These are phyloP conservation scores for Brotogeris chrysoptera DNA, from an alignment of 2,797 vertebrate species.

Conservation along the genomic window DNA sequence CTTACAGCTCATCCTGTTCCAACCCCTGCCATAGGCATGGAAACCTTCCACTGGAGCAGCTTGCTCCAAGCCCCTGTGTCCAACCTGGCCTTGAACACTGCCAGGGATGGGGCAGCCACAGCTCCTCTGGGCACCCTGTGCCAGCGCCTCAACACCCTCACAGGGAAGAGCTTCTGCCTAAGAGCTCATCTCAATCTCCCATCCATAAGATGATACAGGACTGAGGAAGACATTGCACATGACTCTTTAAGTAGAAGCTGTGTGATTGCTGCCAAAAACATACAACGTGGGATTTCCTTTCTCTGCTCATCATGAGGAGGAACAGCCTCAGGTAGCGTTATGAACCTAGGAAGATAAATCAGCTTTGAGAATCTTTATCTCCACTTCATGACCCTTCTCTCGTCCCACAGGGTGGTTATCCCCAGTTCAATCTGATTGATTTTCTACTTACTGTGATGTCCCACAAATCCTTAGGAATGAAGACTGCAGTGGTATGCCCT, in stretches of 20 bases:
- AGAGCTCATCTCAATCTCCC: background rate
- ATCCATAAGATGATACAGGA: background rate
- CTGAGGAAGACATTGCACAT: background rate
- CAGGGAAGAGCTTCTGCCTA: background rate
- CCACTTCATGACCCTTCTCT: background rate
- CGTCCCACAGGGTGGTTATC: background rate
- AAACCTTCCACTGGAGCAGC: background rate
- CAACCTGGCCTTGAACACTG: too few species aligned
- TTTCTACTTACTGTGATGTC: background rate
- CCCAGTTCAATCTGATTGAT: too few species aligned
- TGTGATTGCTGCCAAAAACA: background rate
- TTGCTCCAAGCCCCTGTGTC: background rate
- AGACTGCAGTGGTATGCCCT: background rate
- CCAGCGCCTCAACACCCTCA: background rate
- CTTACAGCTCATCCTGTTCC: background rate
- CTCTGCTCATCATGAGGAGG: background rate
- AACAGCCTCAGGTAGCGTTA: accelerated
- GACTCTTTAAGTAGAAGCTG: background rate
- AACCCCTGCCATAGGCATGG: accelerated
- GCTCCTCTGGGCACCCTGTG: background rate
- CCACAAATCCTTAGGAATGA: background rate
- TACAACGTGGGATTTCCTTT: background rate
- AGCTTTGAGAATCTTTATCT: background rate
- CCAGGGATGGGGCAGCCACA: too few species aligned
- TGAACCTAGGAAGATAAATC: background rate